Evolutionary conservation across 2,888 invertebrate species (phyloP), one percentile per base, ranked within the genome.

Genomic region (Phasia obesa): DNA sequence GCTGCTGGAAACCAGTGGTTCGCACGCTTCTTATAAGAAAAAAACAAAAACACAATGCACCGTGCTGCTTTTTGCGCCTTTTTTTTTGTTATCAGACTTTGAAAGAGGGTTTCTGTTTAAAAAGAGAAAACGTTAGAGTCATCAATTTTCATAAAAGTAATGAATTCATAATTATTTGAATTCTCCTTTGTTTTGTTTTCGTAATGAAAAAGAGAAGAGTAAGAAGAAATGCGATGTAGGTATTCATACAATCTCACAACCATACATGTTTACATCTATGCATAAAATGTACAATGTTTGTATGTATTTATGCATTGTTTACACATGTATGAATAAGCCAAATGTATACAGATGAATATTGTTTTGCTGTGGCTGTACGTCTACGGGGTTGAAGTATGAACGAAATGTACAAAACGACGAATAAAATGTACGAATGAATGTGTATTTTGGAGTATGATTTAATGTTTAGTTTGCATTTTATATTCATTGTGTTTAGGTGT

Each of bases 351-450:
- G 23, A 9, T 17, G 47, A 47, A 62, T 17, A 27, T 23, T 25
- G 25, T 53, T 25, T 53, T 27, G 51, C 7, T 31, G 15, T 27
- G 27, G n/a, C 25, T 55, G 25, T 31, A 64, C 62, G 15, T 25
- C 5, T 7, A 44, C 17, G 17, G 19, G 42, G 49, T 53, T 69
- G 25, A 49, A 23, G 5, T 69, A 77, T 77, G 60, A 77, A 69
- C 67, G 31, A 70, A 69, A 77, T 77, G 69, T 35, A 69, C 59
- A 53, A 44, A 77, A 51, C 17, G 59, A 69, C 42, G 59, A 60
- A 77, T 53, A 59, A 51, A 59, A 69, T 71, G 71, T 35, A 78
- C 57, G n/a, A 51, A 57, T 49, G n/a, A 51, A 57, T 49, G 42
- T 51, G 38, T 38, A 5, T 27, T 49, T 27, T 27, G 17, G 51